These are phyloP conservation scores for Halesus radiatus DNA, from an alignment of 1,140 invertebrate species.

Conservation along the genomic window DNA sequence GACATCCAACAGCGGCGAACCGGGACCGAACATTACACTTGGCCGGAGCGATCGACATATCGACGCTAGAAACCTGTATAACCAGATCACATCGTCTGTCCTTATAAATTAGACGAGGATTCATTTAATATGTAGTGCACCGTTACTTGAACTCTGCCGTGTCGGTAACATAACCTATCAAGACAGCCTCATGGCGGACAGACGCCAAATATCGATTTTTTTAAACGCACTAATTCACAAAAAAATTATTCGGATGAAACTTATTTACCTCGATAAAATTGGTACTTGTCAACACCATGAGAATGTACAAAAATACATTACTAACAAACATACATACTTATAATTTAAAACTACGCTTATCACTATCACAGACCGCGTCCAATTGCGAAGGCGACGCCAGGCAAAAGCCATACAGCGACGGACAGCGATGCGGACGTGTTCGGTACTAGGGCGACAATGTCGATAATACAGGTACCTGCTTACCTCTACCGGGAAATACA, in stretches of 20 bases:
- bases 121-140: constrained; percentile 36
- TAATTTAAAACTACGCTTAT: constrained; percentile 48
- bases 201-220: constrained; percentile 46
- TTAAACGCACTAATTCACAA: constrained; percentile 14
- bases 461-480: constrained; percentile 23
- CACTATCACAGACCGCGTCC: constrained; percentile 50
- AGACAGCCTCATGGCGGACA: constrained; percentile 44
- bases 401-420: constrained; percentile 26
- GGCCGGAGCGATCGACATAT: constrained; percentile 17
- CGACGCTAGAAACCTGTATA: constrained; percentile 41
- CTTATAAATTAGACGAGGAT: constrained; percentile 35
- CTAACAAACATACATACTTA: constrained; percentile 43
- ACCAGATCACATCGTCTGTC: constrained; percentile 45
- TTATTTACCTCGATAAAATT: constrained; percentile 41
- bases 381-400: constrained; percentile 40
- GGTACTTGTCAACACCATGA: constrained; percentile 44
- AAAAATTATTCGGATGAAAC: constrained; percentile 13
- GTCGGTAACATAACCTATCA: constrained; percentile 47
- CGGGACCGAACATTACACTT: constrained; percentile 3
- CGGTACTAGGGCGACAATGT: constrained; percentile 15
- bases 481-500: constrained; percentile 1
- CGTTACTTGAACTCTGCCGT: constrained; percentile 44
- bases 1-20: constrained; percentile 33
- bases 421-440: background rate
- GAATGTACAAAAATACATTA: constrained; percentile 49